Evolutionary conservation across 1,140 invertebrate species (phyloP).

Genomic region (Drosophila pseudoananassae): DNA sequence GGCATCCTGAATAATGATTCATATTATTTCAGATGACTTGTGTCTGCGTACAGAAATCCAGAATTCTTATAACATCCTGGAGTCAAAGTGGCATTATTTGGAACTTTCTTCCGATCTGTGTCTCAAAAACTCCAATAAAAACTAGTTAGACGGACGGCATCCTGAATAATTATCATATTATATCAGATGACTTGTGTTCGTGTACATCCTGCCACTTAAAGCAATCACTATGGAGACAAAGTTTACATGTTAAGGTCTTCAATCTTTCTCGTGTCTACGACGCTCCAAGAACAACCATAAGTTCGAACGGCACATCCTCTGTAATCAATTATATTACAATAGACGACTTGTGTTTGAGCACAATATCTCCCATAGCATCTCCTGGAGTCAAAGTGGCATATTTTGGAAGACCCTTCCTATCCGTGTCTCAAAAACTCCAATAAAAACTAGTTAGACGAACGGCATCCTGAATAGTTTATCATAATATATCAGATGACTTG

Average conservation of each 20-base stretch:
- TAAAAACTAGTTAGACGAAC: slow-evolving; percentile 22
- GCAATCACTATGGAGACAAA: slow-evolving; percentile 2
- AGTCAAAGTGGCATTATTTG: slow-evolving; percentile 61
- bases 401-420: not conserved
- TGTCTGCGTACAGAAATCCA: slow-evolving; percentile 24
- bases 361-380: not conserved
- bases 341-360: slow-evolving; percentile 53
- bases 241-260: slow-evolving; percentile 7
- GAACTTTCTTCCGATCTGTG: slow-evolving; percentile 11
- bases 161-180: slow-evolving; percentile 45
- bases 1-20: slow-evolving; percentile 44
- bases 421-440: slow-evolving; percentile 53
- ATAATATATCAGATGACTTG: slow-evolving; percentile 60
- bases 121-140: slow-evolving; percentile 45
- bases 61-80: not conserved
- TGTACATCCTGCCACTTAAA: not conserved
- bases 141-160: slow-evolving; percentile 41
- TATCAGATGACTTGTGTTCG: slow-evolving; percentile 60
- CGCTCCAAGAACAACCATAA: slow-evolving; percentile 30
- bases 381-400: slow-evolving; percentile 61
- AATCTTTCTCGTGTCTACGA: slow-evolving; percentile 31
- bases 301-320: slow-evolving; percentile 43
- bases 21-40: slow-evolving; percentile 60
- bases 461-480: slow-evolving; percentile 45
- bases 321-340: slow-evolving; percentile 20